phyloP scores from a whole-genome alignment of 2,797 vertebrate species.

The Anabas testudineus region DNA sequence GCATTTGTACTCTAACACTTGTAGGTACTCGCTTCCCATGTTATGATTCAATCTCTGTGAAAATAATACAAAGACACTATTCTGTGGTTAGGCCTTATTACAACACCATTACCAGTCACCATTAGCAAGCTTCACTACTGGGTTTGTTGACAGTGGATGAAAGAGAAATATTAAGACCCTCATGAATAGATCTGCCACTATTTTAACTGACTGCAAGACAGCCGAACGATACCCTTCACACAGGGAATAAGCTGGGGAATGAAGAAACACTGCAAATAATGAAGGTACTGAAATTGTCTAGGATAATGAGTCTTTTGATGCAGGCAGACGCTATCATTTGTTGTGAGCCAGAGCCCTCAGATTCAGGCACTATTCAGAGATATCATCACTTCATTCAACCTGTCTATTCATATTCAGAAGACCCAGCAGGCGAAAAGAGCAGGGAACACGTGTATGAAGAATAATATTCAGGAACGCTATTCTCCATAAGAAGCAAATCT shows the following conservation, averaged over 20 bases:
- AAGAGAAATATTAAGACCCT: conserved; percentile 67
- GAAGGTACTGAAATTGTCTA: conserved; percentile 66
- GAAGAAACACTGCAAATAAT: conserved; percentile 62
- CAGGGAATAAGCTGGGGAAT: conserved; percentile 52
- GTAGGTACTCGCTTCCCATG: conserved; percentile 1
- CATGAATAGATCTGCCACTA: conserved; percentile 57
- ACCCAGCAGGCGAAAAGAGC: conserved; percentile 47
- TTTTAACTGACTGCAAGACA: conserved; percentile 58
- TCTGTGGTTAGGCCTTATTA: conserved; percentile 40
- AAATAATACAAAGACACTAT: conserved; percentile 28
- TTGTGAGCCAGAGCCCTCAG: conserved; percentile 60
- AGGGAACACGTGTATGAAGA: conserved; percentile 44
- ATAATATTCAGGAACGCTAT: conserved; percentile 57
- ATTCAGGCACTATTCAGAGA: conserved; percentile 65
- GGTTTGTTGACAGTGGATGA: conserved; percentile 56
- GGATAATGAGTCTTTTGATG: conserved; percentile 72
- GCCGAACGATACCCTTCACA: conserved; percentile 52
- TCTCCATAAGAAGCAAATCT: conserved; percentile 56
- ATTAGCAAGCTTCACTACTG: conserved; percentile 60
- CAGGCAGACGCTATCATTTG: conserved; percentile 48
- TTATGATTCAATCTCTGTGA: conserved; percentile 37
- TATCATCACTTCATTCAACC: conserved; percentile 81
- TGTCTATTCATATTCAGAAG: conserved; percentile 74
- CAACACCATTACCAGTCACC: conserved; percentile 58
- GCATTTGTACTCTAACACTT: conserved; percentile 16